Percentiles rank a stretch among this genome's conserved stretches.
These are phyloP conservation scores for Petrophora chlorosata DNA, from an alignment of 2,888 invertebrate species.

Conservation along the genomic window DNA sequence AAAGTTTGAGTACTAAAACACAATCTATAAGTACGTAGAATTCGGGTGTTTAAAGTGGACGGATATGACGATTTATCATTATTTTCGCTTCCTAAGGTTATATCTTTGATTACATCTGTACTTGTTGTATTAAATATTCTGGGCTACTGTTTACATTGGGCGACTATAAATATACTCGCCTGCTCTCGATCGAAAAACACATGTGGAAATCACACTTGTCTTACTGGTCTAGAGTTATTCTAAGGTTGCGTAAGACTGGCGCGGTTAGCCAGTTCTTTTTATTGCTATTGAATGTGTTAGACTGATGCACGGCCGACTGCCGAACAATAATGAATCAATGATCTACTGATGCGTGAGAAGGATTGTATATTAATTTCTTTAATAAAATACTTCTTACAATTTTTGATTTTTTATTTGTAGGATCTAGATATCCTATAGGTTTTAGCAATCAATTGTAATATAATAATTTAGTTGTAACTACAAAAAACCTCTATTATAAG, in stretches of 20 bases:
- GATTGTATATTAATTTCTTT: conserved; percentile 82
- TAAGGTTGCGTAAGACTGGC: conserved; percentile 43
- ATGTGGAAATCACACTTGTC: conserved; percentile 19
- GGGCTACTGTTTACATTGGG: too few species aligned
- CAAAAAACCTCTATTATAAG: too few species aligned
- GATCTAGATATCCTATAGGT: not conserved
- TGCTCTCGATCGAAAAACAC: not conserved
- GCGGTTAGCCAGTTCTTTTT: conserved; percentile 38
- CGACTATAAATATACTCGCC: not conserved
- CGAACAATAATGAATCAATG: conserved; percentile 63
- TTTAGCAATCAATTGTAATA: too few species aligned
- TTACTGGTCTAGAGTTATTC: not conserved
- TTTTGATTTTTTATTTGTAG: conserved; percentile 30
- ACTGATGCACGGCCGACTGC: conserved; percentile 62
- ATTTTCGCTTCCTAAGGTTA: too few species aligned
- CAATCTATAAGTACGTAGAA: too few species aligned
- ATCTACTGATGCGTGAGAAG: conserved; percentile 72
- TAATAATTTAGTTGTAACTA: too few species aligned
- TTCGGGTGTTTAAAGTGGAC: too few species aligned
- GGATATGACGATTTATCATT: too few species aligned
- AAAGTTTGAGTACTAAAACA: too few species aligned
- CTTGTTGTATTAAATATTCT: too few species aligned
- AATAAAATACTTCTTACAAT: conserved; percentile 77
- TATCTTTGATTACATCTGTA: too few species aligned
- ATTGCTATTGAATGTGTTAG: conserved; percentile 54